Percentiles rank a stretch among this genome's conserved stretches.
Evolutionary conservation across 2,888 invertebrate species (phyloP).

Genomic region (Drosophila neonasuta): DNA sequence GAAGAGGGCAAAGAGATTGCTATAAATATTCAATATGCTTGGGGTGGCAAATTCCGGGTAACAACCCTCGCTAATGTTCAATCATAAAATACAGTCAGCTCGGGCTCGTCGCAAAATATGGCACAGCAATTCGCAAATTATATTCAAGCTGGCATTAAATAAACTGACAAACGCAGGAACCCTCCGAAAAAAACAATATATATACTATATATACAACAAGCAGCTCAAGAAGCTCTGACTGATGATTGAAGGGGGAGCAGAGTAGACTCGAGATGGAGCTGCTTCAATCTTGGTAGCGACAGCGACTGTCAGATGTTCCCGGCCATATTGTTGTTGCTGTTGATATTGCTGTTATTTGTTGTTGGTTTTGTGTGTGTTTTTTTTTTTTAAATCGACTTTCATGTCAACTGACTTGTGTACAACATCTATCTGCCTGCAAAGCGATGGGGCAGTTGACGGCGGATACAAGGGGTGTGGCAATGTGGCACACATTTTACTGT

Average conservation of each 20-base stretch:
- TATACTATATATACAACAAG: constrained; percentile 28
- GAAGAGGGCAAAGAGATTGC: not conserved
- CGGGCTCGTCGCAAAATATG: constrained; percentile 51
- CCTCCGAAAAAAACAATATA: constrained; percentile 24
- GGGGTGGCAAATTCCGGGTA: constrained; percentile 26
- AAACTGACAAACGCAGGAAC: constrained; percentile 70
- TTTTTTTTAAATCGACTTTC: constrained; percentile 73
- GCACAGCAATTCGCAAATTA: constrained; percentile 76
- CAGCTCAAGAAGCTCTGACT: constrained; percentile 20
- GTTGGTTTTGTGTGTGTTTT: constrained; percentile 34
- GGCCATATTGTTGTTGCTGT: constrained; percentile 51
- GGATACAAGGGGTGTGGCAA: constrained; percentile 15
- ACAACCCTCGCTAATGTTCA: constrained; percentile 60
- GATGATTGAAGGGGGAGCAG: constrained; percentile 6
- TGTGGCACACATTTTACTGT: constrained; percentile 72
- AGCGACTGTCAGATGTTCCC: constrained; percentile 45
- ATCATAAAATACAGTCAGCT: constrained; percentile 66
- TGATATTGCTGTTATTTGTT: constrained; percentile 64
- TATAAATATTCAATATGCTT: constrained; percentile 63
- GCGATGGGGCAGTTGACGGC: constrained; percentile 12
- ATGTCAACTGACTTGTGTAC: constrained; percentile 72
- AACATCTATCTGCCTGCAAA: constrained; percentile 48
- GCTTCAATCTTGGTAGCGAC: constrained; percentile 26
- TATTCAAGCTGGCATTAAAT: constrained; percentile 75
- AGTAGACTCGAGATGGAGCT: constrained; percentile 8